Base-by-base conservation (phyloP, 2,113 vertebrate genomes). In the Vireo altiloquus region DNA sequence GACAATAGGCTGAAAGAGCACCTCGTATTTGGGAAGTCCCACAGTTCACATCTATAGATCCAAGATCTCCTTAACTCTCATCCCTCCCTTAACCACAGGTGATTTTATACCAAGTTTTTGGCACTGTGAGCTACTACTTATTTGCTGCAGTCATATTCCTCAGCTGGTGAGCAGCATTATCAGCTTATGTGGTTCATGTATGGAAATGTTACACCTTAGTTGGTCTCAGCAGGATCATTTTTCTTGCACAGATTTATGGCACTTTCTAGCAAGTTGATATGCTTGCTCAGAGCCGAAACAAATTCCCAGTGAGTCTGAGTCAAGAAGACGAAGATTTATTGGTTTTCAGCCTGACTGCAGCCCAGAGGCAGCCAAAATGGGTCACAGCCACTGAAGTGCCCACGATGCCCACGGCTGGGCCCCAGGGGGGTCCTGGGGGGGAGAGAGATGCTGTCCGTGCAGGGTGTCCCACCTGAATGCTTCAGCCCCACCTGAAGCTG, bases 241-340 rank as follows among this genome's bases (percentile, higher is more conserved):
- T 84, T 90, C 94, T 65, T 64, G 21, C 53, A 57, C 42, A 66
- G 89, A 91, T 94, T 88, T 78, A 79, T 27, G 78, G 74, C 78
- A 39, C 65, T 56, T 82, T 46, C 56, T 61, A 79, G 49, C 25
- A 74, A 79, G 66, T 27, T 60, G 74, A 72, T 82, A 37, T 0
- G 33, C 88, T 74, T 80, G 52, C 81, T 84, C 81, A 35, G 74
- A 91, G 81, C 57, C 3, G 63, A 85, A 91, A 79, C 31, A 40
- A 87, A 87, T 84, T 92, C 74, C 44, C 4, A 11, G 69, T 16
- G 46, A 78, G 82, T 50, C 22, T 5, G 64, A 57, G 65, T 74
- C 49, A 49, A 61, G 83, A 70, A 61, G 40, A 52, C 54, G 68
- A 72, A 66, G 57, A 69, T 91, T 88, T 77, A 77, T n/a, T 46